A percentile compares a stretch with the other conserved stretches of the same genome.
phyloP scores from a whole-genome alignment of 64 coral and sea anemone species.

The Actinia tenebrosa region DNA sequence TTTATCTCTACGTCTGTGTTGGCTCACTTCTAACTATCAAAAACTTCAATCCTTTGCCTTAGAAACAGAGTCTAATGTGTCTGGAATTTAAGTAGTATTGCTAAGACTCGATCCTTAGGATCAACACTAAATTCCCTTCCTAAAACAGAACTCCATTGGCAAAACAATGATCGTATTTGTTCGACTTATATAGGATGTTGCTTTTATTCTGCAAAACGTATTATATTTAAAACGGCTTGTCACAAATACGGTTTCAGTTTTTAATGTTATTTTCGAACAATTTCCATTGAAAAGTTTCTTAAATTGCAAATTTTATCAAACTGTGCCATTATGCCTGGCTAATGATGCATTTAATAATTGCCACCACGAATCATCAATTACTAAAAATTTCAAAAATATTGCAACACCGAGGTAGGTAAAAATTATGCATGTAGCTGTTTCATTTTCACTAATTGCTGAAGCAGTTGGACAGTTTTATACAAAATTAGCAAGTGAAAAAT shows the following conservation, averaged over 20 bases:
- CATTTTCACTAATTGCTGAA: background rate
- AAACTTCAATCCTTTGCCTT: background rate
- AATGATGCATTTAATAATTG: no score
- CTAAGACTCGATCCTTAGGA: background rate
- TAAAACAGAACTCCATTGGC: background rate
- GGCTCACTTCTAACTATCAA: background rate
- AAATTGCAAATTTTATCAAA: background rate
- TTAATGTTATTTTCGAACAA: background rate
- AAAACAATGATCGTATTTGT: background rate
- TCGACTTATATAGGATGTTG: background rate
- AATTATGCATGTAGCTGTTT: background rate
- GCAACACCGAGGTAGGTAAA: background rate
- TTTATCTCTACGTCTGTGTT: slow-evolving; percentile 2
- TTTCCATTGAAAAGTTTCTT: background rate
- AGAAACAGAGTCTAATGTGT: background rate
- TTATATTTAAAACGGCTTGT: background rate
- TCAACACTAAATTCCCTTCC: background rate
- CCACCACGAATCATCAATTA: background rate
- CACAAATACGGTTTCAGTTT: no score
- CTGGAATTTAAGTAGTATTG: background rate
- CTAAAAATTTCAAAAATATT: background rate
- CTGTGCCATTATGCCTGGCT: background rate
- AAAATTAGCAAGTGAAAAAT: background rate
- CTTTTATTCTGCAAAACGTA: background rate
- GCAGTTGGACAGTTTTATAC: background rate